phyloP scores from a whole-genome alignment of 2,113 vertebrate species.

The Antechinus flavipes region DNA sequence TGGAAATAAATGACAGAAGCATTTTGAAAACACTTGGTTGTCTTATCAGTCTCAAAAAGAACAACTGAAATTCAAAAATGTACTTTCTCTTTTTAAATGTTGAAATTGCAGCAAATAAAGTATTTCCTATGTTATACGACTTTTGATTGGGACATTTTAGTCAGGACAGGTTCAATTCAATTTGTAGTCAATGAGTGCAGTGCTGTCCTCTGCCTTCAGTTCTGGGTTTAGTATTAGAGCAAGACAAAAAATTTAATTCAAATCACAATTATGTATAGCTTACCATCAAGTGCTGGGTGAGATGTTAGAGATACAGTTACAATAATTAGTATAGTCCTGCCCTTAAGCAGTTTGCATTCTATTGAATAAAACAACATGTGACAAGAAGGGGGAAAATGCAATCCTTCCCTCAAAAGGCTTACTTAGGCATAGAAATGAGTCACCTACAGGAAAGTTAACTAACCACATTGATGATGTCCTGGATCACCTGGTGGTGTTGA shows the following conservation, averaged over 20 bases:
- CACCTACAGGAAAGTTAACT: not conserved
- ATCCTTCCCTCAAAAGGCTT: not conserved
- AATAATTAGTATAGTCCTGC: not conserved
- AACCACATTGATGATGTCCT: not conserved
- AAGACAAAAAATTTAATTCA: not conserved
- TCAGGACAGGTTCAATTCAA: not conserved
- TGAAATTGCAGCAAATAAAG: conserved; percentile 11
- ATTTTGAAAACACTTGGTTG: conserved; percentile 14
- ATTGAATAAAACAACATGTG: not conserved
- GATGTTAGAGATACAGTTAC: not conserved
- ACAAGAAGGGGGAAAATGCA: not conserved
- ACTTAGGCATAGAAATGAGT: not conserved
- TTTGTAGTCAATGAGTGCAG: not conserved
- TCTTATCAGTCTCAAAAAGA: conserved; percentile 29
- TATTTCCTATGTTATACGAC: not conserved
- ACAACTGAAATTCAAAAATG: conserved; percentile 48
- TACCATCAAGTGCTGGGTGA: not conserved
- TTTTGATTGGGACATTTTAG: conserved; percentile 11
- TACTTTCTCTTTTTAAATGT: conserved; percentile 45
- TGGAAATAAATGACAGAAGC: conserved; percentile 16
- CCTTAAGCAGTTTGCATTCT: not conserved
- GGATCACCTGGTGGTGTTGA: no score
- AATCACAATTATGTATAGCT: not conserved
- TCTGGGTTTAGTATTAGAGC: not conserved
- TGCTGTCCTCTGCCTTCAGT: not conserved